phyloP scores from a whole-genome alignment of 2,888 invertebrate species.

The Zygogramma bicolorata region DNA sequence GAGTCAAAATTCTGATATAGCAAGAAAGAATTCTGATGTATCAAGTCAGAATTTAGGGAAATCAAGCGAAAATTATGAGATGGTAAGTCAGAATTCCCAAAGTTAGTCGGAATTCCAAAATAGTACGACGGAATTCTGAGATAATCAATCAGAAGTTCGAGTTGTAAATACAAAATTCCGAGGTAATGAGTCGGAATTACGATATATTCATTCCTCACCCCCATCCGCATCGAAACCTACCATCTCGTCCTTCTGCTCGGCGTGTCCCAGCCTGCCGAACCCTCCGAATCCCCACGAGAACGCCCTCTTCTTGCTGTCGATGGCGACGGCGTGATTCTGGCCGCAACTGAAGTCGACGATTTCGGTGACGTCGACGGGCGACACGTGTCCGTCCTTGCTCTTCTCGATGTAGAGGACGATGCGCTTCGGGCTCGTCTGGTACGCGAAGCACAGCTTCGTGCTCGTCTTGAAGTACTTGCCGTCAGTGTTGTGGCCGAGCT shows the following conservation, averaged over 20 bases:
- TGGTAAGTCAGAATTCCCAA: too few species aligned
- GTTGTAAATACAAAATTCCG: background rate
- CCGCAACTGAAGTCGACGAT: slow-evolving; percentile 93
- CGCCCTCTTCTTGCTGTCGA: slow-evolving; percentile 89
- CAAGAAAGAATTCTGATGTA: too few species aligned
- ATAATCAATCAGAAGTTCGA: too few species aligned
- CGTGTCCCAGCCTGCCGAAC: slow-evolving; percentile 92
- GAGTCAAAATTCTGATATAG: too few species aligned
- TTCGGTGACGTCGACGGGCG: slow-evolving; percentile 86
- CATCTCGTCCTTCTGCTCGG: slow-evolving; percentile 92
- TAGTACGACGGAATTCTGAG: too few species aligned
- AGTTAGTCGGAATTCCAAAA: too few species aligned
- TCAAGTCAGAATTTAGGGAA: too few species aligned
- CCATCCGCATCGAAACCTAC: too few species aligned
- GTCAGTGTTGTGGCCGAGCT: slow-evolving; percentile 93
- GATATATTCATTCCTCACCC: too few species aligned
- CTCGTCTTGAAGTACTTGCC: slow-evolving; percentile 94
- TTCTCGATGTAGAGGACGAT: slow-evolving; percentile 90
- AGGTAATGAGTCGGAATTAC: too few species aligned
- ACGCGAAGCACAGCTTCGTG: slow-evolving; percentile 88
- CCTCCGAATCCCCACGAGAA: slow-evolving; percentile 98
- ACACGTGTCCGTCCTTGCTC: slow-evolving; percentile 85
- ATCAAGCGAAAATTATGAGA: too few species aligned
- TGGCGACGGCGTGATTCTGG: slow-evolving; percentile 90
- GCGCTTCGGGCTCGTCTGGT: slow-evolving; percentile 86